These are phyloP conservation scores for Eristalis arbustorum DNA, from an alignment of 2,888 invertebrate species.

Conservation along the genomic window DNA sequence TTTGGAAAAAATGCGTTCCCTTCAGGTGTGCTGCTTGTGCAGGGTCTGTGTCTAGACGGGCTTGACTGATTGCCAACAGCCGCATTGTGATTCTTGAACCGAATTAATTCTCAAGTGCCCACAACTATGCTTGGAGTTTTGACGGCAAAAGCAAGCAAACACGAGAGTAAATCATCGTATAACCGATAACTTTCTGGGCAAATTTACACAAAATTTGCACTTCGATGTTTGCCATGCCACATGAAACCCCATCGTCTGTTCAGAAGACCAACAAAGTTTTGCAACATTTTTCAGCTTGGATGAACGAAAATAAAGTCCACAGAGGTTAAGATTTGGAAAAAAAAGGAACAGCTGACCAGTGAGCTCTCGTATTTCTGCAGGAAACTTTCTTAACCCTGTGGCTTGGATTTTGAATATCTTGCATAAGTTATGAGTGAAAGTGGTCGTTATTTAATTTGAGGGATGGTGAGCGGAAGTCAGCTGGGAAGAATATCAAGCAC, in stretches of 20 bases:
- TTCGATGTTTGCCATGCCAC: neutral
- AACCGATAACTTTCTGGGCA: neutral
- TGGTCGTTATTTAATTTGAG: no score
- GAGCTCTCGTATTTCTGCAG: neutral
- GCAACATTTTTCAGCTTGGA: neutral
- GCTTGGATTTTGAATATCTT: no score
- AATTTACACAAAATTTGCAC: neutral
- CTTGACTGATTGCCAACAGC: neutral
- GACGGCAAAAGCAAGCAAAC: neutral
- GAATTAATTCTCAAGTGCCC: neutral
- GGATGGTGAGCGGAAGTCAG: no score
- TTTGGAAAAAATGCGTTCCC: neutral
- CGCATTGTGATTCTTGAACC: neutral
- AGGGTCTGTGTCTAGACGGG: neutral
- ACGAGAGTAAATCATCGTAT: neutral
- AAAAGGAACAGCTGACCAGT: neutral
- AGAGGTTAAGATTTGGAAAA: neutral
- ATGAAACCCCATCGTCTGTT: neutral
- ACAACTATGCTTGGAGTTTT: neutral
- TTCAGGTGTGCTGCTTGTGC: neutral
- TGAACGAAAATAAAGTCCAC: neutral
- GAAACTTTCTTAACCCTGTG: neutral
- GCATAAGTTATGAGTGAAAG: no score
- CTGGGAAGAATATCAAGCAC: no score
- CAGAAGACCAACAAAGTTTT: neutral